Evolutionary conservation across 2,888 invertebrate species (phyloP).

Genomic region (Cylindroiulus punctatus): DNA sequence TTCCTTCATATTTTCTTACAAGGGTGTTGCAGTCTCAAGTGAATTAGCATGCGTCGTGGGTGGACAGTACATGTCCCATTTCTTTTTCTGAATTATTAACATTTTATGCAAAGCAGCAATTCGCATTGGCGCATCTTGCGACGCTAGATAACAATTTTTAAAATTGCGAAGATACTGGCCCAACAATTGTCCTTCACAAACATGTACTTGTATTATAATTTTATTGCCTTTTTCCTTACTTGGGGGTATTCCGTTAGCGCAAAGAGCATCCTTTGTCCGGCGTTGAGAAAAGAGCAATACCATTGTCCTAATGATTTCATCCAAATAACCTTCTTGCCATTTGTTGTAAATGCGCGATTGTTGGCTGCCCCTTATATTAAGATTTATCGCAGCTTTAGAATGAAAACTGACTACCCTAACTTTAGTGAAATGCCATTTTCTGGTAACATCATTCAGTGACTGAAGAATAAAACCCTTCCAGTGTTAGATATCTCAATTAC

Average conservation of each 20-base stretch:
- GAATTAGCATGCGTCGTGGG: not conserved
- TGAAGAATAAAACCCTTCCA: not conserved
- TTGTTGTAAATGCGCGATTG: constrained; percentile 40
- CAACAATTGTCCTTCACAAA: constrained; percentile 42
- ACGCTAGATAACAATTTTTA: not conserved
- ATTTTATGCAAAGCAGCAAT: not conserved
- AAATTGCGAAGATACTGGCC: not conserved
- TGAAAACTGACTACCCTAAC: not conserved
- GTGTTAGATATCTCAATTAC: not conserved
- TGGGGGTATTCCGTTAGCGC: constrained; percentile 25
- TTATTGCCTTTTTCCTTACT: constrained; percentile 15
- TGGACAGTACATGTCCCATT: not conserved
- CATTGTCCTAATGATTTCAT: constrained; percentile 47
- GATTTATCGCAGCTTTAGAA: not conserved
- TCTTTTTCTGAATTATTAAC: not conserved
- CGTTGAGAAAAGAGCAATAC: constrained; percentile 28
- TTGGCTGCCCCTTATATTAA: not conserved
- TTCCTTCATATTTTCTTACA: not conserved
- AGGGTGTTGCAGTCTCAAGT: not conserved
- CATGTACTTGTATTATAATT: constrained; percentile 17
- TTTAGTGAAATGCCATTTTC: constrained; percentile 19
- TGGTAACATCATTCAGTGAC: not conserved
- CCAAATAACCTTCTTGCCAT: not conserved
- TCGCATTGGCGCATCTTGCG: not conserved
- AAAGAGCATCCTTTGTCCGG: constrained; percentile 18